Conservation (phyloP, 2,888 invertebrate species). For the Trissoscelio sp. region DNA sequence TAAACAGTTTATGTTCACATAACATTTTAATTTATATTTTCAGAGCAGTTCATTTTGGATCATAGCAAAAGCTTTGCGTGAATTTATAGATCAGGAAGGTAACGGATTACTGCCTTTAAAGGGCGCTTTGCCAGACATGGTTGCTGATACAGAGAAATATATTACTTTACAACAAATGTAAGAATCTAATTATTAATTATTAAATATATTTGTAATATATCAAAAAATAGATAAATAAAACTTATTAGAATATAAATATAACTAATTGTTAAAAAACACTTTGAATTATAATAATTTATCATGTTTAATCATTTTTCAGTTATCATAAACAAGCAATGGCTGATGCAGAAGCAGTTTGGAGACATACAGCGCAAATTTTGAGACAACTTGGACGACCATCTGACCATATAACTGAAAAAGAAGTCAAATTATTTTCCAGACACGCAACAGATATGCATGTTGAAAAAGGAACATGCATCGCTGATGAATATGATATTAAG, state of each 20-base stretch:
- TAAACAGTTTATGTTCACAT: too few species aligned
- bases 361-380: constrained; percentile 91
- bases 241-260: too few species aligned
- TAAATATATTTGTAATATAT: background rate
- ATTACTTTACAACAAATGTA: constrained; percentile 94
- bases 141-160: constrained; percentile 95
- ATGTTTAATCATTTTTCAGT: constrained; percentile 74
- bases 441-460: constrained; percentile 93
- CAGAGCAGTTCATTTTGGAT: constrained; percentile 96
- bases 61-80: constrained; percentile 93
- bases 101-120: constrained; percentile 91
- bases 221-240: too few species aligned
- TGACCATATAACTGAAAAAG: constrained; percentile 90
- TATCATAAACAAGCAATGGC: constrained; percentile 92
- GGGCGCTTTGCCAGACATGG: constrained; percentile 98
- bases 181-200: constrained; percentile 67
- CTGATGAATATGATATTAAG: constrained; percentile 90
- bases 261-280: too few species aligned
- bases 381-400: constrained; percentile 90
- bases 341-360: constrained; percentile 92
- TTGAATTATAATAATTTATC: too few species aligned
- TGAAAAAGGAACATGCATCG: constrained; percentile 91
- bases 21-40: too few species aligned
- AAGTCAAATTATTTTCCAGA: constrained; percentile 94
- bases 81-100: constrained; percentile 94